Evolutionary conservation across 2,797 vertebrate genomes (phyloP), one percentile per base, ranked within the genome.

Genomic region (Lophotriccus pileatus): DNA sequence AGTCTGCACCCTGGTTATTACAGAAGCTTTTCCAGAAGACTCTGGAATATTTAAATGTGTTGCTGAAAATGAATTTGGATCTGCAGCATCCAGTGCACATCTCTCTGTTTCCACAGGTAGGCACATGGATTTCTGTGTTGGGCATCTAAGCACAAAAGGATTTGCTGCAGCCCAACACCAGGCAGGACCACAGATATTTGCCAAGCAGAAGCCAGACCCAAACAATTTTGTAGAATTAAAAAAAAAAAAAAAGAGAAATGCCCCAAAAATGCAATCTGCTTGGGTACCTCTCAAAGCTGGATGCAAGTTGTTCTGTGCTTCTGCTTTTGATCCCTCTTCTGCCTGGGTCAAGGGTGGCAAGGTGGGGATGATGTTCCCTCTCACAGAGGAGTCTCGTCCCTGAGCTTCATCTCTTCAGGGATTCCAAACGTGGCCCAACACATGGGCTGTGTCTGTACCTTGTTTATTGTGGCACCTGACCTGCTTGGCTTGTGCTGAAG

Each of bases 1-100:
- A 97, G 97, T 99, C 84, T 99, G 98, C 62, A 99, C 98, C 11
- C 97, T 99, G 89, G 98, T 99, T 95, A 99, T 99, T 93, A 98
- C 98, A 52, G 99, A 99, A 96, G 98, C 98, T 70, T 98, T 98
- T 90, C 98, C 98, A 50, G 98, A 99, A 97, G 98, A 99, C 93
- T 99, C 98, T 21, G 99, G 99, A 68, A 94, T 98, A 77, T 99
- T 99, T 95, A 98, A 98, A 95, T 99, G 99, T 41, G 96, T 98
- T 84, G 98, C 98, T 82, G 90, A 98, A 89, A 99, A 99, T 96
- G 93, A 98, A 59, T 98, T 97, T 74, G 99, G 99, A 39, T 97
- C 97, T 2, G 98, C 96, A 21, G 98, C 98, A 91, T 99, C 98
- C 90, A 98, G 97, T 20, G 98, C 98, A 27, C 80, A 77, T 28